Evolutionary conservation across 2,797 vertebrate genomes (phyloP).

Genomic region (Chelonia mydas): DNA sequence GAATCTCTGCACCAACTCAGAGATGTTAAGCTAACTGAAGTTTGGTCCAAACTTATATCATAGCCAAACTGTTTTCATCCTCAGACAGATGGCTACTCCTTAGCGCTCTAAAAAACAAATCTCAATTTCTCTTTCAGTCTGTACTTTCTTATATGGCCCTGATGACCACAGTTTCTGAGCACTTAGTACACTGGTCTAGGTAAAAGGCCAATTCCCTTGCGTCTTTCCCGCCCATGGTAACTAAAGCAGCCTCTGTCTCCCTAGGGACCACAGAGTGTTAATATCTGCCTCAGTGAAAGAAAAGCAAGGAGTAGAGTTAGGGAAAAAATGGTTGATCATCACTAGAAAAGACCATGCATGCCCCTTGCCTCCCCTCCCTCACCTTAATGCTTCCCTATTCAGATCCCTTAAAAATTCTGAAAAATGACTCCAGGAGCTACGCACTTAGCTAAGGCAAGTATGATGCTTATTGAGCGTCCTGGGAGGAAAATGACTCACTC

Average conservation of each 20-base stretch:
- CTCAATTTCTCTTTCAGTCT: not conserved
- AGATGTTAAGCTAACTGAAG: not conserved
- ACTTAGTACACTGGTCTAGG: not conserved
- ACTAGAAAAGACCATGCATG: not conserved
- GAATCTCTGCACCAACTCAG: not conserved
- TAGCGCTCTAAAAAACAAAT: not conserved
- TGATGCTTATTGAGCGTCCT: not conserved
- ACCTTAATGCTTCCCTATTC: not conserved
- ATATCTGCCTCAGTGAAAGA: not conserved
- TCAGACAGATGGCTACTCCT: not conserved
- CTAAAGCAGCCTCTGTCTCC: not conserved
- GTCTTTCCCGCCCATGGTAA: not conserved
- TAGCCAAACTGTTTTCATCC: not conserved
- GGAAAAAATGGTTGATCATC: not conserved
- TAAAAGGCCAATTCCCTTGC: not conserved
- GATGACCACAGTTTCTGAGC: not conserved
- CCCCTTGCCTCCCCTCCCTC: not conserved
- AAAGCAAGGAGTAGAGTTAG: not conserved
- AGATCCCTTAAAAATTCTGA: not conserved
- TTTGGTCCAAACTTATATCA: not conserved
- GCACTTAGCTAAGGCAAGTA: not conserved
- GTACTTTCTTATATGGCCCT: not conserved
- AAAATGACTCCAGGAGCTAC: not conserved
- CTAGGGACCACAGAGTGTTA: not conserved
- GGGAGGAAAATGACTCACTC: not conserved